These are phyloP conservation scores for Protobothrops flavoviridis DNA, from an alignment of 2,113 vertebrate species.

Conservation along the genomic window DNA sequence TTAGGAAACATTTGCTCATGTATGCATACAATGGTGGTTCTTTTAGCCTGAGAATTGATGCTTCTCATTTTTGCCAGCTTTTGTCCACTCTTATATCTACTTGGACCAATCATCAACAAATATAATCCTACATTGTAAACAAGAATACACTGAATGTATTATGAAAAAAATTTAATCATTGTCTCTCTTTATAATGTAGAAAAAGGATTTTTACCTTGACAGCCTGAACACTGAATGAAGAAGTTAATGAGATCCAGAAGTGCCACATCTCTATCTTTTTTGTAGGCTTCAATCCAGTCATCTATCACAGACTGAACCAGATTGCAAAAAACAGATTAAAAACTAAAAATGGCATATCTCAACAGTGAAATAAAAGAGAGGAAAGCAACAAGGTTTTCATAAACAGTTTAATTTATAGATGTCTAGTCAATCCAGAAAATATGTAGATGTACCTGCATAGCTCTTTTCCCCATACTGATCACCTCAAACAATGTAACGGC, in stretches of 20 bases:
- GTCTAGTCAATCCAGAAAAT: neutral
- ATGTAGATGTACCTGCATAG: conserved; percentile 80
- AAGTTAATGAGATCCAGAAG: conserved; percentile 91
- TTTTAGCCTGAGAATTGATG: neutral
- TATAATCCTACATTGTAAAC: neutral
- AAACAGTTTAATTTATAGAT: neutral
- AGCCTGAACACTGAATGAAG: conserved; percentile 91
- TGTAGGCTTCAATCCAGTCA: conserved; percentile 87
- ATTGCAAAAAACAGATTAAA: conserved; percentile 35
- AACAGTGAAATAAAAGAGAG: neutral
- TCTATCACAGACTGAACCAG: conserved; percentile 81
- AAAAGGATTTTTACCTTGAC: conserved; percentile 76
- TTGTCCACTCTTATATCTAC: neutral
- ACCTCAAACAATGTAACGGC: conserved; percentile 89
- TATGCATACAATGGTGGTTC: neutral
- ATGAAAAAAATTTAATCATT: conserved; percentile 7
- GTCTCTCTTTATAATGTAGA: neutral
- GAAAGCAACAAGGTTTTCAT: neutral
- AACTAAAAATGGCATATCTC: neutral
- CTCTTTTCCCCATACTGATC: conserved; percentile 82
- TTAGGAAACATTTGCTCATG: neutral
- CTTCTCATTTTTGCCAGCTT: neutral
- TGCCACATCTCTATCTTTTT: conserved; percentile 79
- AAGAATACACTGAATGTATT: neutral
- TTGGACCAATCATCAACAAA: neutral